Conservation (phyloP, 1,140 invertebrate species). For the Cotesia glomerata region DNA sequence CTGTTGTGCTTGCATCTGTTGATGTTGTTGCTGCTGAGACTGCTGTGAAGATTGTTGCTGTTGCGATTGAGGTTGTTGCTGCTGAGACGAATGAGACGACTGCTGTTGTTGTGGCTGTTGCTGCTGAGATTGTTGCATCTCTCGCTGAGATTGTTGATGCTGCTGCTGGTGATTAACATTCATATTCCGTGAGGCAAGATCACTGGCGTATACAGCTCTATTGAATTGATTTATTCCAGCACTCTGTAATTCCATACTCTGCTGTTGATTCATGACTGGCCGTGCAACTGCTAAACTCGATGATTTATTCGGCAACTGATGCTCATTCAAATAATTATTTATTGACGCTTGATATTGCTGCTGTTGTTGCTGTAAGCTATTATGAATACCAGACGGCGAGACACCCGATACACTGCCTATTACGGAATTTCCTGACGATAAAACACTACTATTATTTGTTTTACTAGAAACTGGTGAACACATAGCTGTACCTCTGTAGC, state of each 20-base stretch:
- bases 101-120: background rate
- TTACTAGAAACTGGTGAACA: slow-evolving; percentile 77
- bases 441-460: slow-evolving; percentile 50
- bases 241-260: slow-evolving; percentile 42
- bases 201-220: slow-evolving; percentile 50
- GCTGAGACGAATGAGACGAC: slow-evolving; percentile 29
- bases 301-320: slow-evolving; percentile 49
- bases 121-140: slow-evolving; percentile 40
- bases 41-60: slow-evolving; percentile 51
- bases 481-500: slow-evolving; percentile 74
- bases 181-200: slow-evolving; percentile 43
- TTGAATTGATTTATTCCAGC: slow-evolving; percentile 47
- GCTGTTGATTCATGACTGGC: slow-evolving; percentile 50
- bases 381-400: slow-evolving; percentile 48
- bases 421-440: background rate
- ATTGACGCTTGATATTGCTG: slow-evolving; percentile 50
- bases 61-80: slow-evolving; percentile 36
- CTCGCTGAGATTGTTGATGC: background rate
- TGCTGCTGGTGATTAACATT: slow-evolving; percentile 30
- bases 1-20: slow-evolving; percentile 36
- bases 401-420: slow-evolving; percentile 31
- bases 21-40: slow-evolving; percentile 47
- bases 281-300: slow-evolving; percentile 53
- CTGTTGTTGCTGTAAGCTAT: slow-evolving; percentile 48
- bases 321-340: slow-evolving; percentile 43